Evolutionary conservation across 1,140 invertebrate genomes (phyloP), one percentile per base, ranked within the genome.

Genomic region (Camponotus vicinus): DNA sequence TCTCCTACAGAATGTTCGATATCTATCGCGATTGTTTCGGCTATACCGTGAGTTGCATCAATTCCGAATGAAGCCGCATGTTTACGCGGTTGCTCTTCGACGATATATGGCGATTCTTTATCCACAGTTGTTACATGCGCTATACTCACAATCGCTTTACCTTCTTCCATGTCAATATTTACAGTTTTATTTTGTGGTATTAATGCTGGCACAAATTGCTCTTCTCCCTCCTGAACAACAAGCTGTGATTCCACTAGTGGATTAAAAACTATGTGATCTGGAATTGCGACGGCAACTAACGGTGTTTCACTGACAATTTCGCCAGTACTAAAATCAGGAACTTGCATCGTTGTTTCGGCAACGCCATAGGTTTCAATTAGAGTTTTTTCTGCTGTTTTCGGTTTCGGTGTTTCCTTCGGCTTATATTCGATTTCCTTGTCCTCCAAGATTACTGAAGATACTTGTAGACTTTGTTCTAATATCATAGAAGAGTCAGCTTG

Each of bases 361-460:
- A 95, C 92, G 8, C 91, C 42, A 69, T 94, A 93, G 13, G 91
- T 91, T 45, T 86, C 91, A 0, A 86, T 86, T 5, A 95, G n/a
- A 45, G 66, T 89, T 87, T 91, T 89, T 0, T 92, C 89, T 1
- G 95, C 95, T 71, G 52, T 92, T 89, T 91, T 94, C 4, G 49
- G 86, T 73, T 94, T 90, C 6, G 94, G 94, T 55, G 93, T 67
- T 67, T 92, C 89, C 70, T 87, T 88, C n/a, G 88, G 66, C 77
- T 88, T 90, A 63, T 95, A 95, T 66, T 92, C 88, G 15, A 78
- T 92, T 92, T 96, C 96, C 92, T 96, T 96, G 73, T 96, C 96
- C 37, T 94, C 94, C 40, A 92, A 88, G 7, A 89, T 90, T 2
- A 95, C 88, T 18, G 94, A 88, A 5, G 93, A 93, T n/a, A 95